A percentile compares a stretch with the other conserved stretches of the same genome.
These are phyloP conservation scores for Lamellibrachia satsuma DNA, from an alignment of 2,888 invertebrate genomes.

Conservation along the genomic window DNA sequence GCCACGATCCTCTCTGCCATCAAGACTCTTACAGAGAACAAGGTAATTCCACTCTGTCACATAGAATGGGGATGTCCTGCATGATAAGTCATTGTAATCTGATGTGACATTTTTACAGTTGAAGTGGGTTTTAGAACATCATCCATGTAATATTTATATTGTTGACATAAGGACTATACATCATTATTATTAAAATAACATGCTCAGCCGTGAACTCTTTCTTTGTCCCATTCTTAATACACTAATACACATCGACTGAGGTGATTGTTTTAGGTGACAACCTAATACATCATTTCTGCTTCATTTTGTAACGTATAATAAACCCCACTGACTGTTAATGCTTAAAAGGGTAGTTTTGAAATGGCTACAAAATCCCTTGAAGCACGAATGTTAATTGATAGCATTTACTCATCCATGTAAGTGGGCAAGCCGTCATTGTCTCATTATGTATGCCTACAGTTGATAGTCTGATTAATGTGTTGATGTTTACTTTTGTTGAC, in stretches of 20 bases:
- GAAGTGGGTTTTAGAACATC: too few species aligned
- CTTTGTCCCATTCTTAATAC: too few species aligned
- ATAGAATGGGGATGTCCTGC: background rate
- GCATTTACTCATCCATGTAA: background rate
- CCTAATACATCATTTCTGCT: too few species aligned
- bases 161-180: too few species aligned
- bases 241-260: too few species aligned
- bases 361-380: background rate
- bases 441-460: background rate
- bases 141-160: too few species aligned
- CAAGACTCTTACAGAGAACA: constrained; percentile 75
- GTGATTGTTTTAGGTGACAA: too few species aligned
- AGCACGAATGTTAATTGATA: background rate
- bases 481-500: background rate
- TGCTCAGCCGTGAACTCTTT: too few species aligned
- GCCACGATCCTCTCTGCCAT: constrained; percentile 83
- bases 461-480: background rate
- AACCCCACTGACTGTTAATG: background rate
- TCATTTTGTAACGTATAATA: too few species aligned
- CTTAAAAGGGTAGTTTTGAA: background rate
- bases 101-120: too few species aligned
- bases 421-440: background rate
- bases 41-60: constrained; percentile 53
- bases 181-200: too few species aligned
- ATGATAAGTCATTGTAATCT: too few species aligned